phyloP scores from a whole-genome alignment of 2,888 invertebrate genomes.

The Baronia brevicornis region DNA sequence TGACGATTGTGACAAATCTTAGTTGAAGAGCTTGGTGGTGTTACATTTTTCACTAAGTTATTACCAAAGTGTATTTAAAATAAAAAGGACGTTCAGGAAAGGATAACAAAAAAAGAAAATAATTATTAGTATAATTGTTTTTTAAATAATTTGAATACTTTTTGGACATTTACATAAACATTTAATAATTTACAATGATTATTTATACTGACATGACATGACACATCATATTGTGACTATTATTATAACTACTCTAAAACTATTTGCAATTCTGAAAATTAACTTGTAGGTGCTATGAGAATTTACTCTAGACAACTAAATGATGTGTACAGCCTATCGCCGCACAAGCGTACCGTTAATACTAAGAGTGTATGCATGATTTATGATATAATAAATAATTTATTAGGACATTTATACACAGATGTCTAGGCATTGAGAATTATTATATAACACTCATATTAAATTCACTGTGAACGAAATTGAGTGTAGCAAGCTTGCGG shows the following conservation, averaged over 20 bases:
- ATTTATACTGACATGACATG: constrained; percentile 75
- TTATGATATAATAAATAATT: constrained; percentile 69
- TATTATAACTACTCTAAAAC: constrained; percentile 69
- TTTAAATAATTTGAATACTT: constrained; percentile 77
- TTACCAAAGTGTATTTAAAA: constrained; percentile 14
- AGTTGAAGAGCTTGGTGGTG: no score
- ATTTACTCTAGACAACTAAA: constrained; percentile 68
- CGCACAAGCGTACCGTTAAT: constrained; percentile 59
- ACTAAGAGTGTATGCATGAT: constrained; percentile 74
- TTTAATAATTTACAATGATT: constrained; percentile 76
- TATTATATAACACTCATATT: constrained; percentile 47
- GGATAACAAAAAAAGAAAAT: constrained; percentile 67
- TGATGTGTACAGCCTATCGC: constrained; percentile 57
- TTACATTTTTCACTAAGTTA: no score
- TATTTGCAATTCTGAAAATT: constrained; percentile 69
- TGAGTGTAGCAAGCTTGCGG: constrained; percentile 6
- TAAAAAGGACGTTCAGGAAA: constrained; percentile 33
- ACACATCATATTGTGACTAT: constrained; percentile 70
- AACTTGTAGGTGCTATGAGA: constrained; percentile 69
- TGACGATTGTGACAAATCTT: no score
- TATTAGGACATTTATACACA: constrained; percentile 65
- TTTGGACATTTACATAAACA: constrained; percentile 77
- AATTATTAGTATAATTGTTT: constrained; percentile 66
- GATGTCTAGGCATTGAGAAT: constrained; percentile 46
- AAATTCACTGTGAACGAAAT: constrained; percentile 18